phyloP scores from a whole-genome alignment of 2,888 invertebrate species.

The Drosophila leonis region DNA sequence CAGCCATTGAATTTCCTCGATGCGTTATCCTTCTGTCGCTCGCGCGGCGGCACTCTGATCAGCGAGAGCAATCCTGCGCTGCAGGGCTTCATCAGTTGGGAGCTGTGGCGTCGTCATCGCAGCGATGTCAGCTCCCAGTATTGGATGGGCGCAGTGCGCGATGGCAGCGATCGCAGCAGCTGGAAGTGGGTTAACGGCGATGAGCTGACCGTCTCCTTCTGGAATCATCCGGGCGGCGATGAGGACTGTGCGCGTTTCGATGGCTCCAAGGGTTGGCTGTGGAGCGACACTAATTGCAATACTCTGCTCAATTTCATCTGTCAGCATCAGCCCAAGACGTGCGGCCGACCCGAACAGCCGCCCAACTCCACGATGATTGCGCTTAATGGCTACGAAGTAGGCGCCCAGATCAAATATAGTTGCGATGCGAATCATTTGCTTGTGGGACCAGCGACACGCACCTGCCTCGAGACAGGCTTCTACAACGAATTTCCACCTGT shows the following conservation, averaged over 20 bases:
- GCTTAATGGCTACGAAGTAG: slow-evolving; percentile 91
- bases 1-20: slow-evolving; percentile 93
- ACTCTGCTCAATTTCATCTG: slow-evolving; percentile 95
- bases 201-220: slow-evolving; percentile 95
- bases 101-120: slow-evolving; percentile 95
- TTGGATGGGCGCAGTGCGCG: slow-evolving; percentile 97
- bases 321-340: slow-evolving; percentile 96
- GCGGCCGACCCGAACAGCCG: slow-evolving; percentile 96
- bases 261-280: slow-evolving; percentile 97
- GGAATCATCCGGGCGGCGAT: slow-evolving; percentile 94
- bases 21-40: slow-evolving; percentile 92
- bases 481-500: slow-evolving; percentile 97
- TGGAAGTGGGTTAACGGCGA: slow-evolving; percentile 97
- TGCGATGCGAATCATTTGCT: slow-evolving; percentile 95
- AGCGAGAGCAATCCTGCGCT: slow-evolving; percentile 97
- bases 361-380: slow-evolving; percentile 95
- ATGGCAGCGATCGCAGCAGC: slow-evolving; percentile 90
- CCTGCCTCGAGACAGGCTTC: slow-evolving; percentile 95
- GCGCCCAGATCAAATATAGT: slow-evolving; percentile 92
- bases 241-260: slow-evolving; percentile 96
- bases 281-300: slow-evolving; percentile 96
- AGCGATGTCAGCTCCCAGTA: slow-evolving; percentile 96
- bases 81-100: slow-evolving; percentile 98
- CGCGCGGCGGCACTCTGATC: slow-evolving; percentile 93
- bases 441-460: slow-evolving; percentile 93